Evolutionary conservation across 2,113 vertebrate genomes (phyloP).

Genomic region (Antennarius striatus): DNA sequence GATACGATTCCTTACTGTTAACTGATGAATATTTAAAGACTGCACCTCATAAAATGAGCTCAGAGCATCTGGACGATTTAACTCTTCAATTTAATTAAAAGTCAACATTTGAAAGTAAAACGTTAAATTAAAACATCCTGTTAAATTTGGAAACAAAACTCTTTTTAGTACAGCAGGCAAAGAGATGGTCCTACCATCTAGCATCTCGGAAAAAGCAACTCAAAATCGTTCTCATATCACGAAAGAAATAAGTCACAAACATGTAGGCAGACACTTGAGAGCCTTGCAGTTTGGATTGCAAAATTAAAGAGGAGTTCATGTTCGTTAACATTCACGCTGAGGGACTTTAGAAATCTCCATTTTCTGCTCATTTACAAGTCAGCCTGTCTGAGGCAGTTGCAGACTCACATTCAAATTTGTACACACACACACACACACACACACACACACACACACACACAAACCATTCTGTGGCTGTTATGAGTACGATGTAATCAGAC

Average conservation of each 20-base stretch:
- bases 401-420: background rate
- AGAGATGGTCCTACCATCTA: no score
- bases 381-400: background rate
- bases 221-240: no score
- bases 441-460: background rate
- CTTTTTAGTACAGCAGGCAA: no score
- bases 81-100: constrained; percentile 10
- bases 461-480: background rate
- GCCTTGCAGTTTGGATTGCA: no score
- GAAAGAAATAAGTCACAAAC: no score
- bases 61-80: background rate
- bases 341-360: background rate
- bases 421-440: background rate
- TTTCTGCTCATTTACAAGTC: background rate
- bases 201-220: no score
- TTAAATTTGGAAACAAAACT: no score
- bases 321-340: background rate
- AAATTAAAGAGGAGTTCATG: background rate
- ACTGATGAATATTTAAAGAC: constrained; percentile 36
- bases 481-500: constrained; percentile 14
- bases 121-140: no score
- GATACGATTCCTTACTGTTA: constrained; percentile 2
- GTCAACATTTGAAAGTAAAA: background rate
- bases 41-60: background rate
- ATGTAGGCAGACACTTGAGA: background rate